A percentile compares a stretch with the other conserved stretches of the same genome.
These are phyloP conservation scores for Imbricaverruca yamaguchii DNA, from an alignment of 2,888 invertebrate species.

Conservation along the genomic window DNA sequence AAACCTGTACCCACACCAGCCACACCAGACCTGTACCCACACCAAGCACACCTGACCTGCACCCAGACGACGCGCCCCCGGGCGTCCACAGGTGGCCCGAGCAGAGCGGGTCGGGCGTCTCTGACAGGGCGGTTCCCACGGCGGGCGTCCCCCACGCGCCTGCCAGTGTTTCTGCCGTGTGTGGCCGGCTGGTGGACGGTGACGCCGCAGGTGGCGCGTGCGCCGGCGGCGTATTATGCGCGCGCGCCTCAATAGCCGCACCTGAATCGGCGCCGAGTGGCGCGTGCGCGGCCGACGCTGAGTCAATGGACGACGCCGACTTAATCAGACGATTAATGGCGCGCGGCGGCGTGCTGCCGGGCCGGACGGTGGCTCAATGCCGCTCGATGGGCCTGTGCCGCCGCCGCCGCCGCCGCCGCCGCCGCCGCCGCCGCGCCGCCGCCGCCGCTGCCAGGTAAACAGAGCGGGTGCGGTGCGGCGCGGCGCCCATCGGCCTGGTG, in stretches of 20 bases:
- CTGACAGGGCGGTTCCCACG: background rate
- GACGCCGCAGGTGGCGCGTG: background rate
- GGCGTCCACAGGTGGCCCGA: too few relatives aligned
- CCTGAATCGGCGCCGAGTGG: conserved; percentile 9
- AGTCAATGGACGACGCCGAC: conserved; percentile 9
- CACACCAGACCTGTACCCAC: background rate
- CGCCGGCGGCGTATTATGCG: background rate
- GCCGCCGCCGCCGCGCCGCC: background rate
- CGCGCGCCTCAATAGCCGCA: background rate
- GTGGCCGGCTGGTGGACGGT: too few relatives aligned
- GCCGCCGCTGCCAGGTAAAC: too few relatives aligned
- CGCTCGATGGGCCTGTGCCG: background rate
- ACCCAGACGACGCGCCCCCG: too few relatives aligned
- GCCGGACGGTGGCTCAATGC: background rate
- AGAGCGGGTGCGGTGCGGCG: too few relatives aligned
- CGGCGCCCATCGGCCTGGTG: too few relatives aligned
- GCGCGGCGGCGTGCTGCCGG: background rate
- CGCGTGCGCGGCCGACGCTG: background rate
- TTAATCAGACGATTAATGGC: conserved; percentile 10
- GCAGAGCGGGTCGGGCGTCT: too few relatives aligned
- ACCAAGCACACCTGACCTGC: background rate
- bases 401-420: background rate
- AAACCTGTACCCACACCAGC: background rate
- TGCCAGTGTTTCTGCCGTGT: background rate
- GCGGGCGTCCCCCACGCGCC: background rate